Conservation (phyloP, 2,888 invertebrate species). For the Amaurobius ferox region DNA sequence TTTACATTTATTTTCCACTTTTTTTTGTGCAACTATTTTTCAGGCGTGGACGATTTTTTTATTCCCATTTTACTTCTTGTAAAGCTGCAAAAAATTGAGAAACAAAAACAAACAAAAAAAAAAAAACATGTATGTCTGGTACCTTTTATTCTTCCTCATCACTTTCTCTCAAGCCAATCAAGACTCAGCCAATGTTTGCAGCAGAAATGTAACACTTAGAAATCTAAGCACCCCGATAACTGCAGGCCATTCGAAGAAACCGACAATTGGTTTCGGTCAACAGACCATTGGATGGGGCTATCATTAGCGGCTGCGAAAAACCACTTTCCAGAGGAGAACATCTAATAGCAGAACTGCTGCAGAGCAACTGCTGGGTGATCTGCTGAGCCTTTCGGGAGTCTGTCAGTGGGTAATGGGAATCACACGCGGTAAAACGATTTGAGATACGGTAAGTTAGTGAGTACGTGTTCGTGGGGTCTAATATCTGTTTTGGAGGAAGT, state of each 20-base stretch:
- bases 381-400: not conserved
- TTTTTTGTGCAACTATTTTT: too few species aligned
- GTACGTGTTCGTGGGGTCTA: not conserved
- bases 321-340: not conserved
- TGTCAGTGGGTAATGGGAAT: not conserved
- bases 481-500: not conserved
- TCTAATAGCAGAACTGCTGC: slow-evolving; percentile 1
- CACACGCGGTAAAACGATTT: slow-evolving; percentile 14
- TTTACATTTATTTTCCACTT: too few species aligned
- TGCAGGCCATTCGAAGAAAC: slow-evolving; percentile 67
- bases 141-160: not conserved
- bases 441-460: not conserved
- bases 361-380: not conserved
- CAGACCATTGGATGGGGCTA: slow-evolving; percentile 52
- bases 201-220: not conserved
- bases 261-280: slow-evolving; percentile 58
- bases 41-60: too few species aligned
- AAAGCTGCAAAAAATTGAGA: too few species aligned
- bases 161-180: not conserved
- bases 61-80: too few species aligned
- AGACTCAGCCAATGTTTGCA: not conserved
- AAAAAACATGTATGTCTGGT: too few species aligned
- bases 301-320: slow-evolving; percentile 59
- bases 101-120: too few species aligned
- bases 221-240: slow-evolving; percentile 56